Conservation (phyloP, 2,113 vertebrate species). For the Callaeas wilsoni region DNA sequence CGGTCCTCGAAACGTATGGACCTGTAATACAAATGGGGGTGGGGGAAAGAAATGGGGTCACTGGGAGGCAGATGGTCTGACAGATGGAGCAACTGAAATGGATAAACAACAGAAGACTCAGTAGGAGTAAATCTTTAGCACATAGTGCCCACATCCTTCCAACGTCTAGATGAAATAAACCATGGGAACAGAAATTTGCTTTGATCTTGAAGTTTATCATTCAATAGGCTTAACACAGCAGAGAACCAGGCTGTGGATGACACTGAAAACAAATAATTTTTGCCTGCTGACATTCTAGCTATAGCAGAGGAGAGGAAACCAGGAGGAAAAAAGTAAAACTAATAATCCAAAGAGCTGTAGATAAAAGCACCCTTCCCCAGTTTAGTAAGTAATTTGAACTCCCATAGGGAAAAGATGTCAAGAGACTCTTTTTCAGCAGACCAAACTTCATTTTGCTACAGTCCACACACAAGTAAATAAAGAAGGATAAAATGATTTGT, state of each 20-base stretch:
- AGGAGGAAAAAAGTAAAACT: not conserved
- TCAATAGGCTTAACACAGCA: not conserved
- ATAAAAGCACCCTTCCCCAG: not conserved
- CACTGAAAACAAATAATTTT: not conserved
- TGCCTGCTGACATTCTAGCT: not conserved
- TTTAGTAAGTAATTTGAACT: not conserved
- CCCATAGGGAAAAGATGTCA: not conserved
- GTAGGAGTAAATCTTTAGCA: constrained; percentile 12
- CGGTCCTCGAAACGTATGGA: constrained; percentile 93
- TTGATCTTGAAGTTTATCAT: constrained; percentile 46
- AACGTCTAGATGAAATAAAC: constrained; percentile 15
- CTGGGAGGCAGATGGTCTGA: constrained; percentile 31
- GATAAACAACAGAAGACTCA: constrained; percentile 26
- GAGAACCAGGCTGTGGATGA: not conserved
- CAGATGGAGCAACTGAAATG: constrained; percentile 38
- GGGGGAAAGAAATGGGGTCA: constrained; percentile 17
- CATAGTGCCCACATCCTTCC: not conserved
- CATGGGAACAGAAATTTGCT: constrained; percentile 12
- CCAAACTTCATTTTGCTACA: not conserved
- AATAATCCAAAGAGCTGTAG: not conserved
- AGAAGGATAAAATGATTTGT: not conserved
- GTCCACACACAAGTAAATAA: not conserved
- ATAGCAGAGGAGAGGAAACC: not conserved
- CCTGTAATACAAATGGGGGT: constrained; percentile 70
- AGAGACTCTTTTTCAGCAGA: not conserved